These are phyloP conservation scores for Scaeva pyrastri DNA, from an alignment of 2,888 invertebrate genomes.

Conservation along the genomic window DNA sequence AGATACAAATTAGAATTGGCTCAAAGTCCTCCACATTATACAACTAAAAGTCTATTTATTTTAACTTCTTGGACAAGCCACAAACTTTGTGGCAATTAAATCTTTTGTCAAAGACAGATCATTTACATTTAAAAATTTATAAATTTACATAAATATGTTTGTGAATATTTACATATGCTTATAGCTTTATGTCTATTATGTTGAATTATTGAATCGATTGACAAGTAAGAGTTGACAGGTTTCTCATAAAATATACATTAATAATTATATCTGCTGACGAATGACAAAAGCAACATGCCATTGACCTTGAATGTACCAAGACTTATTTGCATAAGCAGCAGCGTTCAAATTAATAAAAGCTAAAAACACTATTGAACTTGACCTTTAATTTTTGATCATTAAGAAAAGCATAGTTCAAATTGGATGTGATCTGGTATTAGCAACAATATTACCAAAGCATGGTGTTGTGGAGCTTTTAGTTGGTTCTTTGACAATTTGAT, in stretches of 20 bases:
- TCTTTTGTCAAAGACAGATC: slow-evolving; percentile 29
- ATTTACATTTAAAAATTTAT: slow-evolving; percentile 12
- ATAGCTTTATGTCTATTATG: neutral
- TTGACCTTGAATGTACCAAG: slow-evolving; percentile 14
- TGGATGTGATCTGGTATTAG: neutral
- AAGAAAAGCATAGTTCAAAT: neutral
- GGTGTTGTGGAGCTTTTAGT: too few species aligned
- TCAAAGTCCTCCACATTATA: slow-evolving; percentile 40
- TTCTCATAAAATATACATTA: neutral
- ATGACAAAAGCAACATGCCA: slow-evolving; percentile 4
- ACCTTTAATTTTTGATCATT: slow-evolving; percentile 19
- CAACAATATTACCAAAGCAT: too few species aligned
- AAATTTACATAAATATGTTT: neutral
- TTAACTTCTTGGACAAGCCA: neutral
- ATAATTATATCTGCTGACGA: too few species aligned
- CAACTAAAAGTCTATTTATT: neutral
- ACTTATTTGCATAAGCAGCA: slow-evolving; percentile 15
- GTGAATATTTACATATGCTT: neutral
- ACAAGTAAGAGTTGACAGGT: slow-evolving; percentile 28
- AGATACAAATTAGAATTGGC: slow-evolving; percentile 5
- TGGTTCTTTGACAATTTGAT: too few species aligned
- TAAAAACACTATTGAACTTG: slow-evolving; percentile 57
- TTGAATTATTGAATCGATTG: slow-evolving; percentile 19
- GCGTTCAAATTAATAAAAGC: neutral
- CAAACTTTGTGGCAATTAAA: slow-evolving; percentile 27